phyloP scores from a whole-genome alignment of 2,113 vertebrate genomes.

The Ictalurus punctatus region DNA sequence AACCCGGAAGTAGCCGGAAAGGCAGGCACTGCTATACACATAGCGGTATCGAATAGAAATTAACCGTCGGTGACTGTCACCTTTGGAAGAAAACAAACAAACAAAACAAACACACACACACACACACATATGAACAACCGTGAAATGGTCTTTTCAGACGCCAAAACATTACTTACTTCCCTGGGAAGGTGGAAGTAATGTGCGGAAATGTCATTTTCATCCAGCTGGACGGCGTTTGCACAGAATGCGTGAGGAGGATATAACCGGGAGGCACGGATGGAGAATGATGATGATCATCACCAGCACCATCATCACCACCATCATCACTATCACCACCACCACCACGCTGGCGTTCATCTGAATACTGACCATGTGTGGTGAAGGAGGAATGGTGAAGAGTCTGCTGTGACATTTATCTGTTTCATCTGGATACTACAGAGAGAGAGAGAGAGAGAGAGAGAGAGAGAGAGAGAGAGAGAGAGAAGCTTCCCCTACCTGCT shows the following conservation, averaged over 20 bases:
- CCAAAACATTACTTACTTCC: not conserved
- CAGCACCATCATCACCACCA: not conserved
- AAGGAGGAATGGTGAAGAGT: not conserved
- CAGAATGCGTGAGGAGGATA: slow-evolving; percentile 24
- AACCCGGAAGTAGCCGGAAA: slow-evolving; percentile 67
- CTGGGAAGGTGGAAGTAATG: not conserved
- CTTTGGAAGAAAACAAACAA: not conserved
- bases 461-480: not conserved
- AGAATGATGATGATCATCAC: not conserved
- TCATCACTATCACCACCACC: not conserved
- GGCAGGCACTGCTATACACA: slow-evolving; percentile 46
- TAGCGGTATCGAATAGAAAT: slow-evolving; percentile 42
- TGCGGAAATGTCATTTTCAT: not conserved
- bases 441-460: not conserved
- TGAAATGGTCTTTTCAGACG: not conserved
- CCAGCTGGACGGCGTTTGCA: slow-evolving; percentile 22
- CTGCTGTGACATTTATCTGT: slow-evolving; percentile 29
- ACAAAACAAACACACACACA: no score
- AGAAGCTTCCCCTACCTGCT: not conserved
- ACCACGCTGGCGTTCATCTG: slow-evolving; percentile 10
- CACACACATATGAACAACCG: not conserved
- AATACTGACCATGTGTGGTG: slow-evolving; percentile 26
- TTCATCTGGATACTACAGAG: slow-evolving; percentile 21
- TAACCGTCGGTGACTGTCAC: slow-evolving; percentile 28
- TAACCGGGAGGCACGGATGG: slow-evolving; percentile 39